These are phyloP conservation scores for Aspidiotus destructor DNA, from an alignment of 2,888 invertebrate genomes.

Conservation along the genomic window DNA sequence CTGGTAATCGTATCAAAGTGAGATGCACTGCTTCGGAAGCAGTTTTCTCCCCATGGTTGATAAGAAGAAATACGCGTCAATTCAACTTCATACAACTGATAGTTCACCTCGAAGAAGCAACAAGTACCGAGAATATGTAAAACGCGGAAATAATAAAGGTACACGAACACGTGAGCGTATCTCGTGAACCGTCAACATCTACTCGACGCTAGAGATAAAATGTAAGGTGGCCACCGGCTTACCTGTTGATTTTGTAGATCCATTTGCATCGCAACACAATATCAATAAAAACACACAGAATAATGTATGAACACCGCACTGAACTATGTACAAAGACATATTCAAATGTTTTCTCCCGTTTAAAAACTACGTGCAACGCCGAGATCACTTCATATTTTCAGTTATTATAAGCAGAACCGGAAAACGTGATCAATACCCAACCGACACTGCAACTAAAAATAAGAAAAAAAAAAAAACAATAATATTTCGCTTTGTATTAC, in stretches of 20 bases:
- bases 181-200: too few relatives aligned
- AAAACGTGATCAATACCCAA: not conserved
- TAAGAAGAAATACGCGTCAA: too few relatives aligned
- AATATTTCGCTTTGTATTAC: too few relatives aligned
- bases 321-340: conserved; percentile 33
- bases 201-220: too few relatives aligned
- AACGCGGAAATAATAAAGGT: too few relatives aligned
- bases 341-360: conserved; percentile 24
- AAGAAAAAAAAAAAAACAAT: not conserved
- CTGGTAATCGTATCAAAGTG: too few relatives aligned
- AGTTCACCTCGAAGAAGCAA: too few relatives aligned
- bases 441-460: conserved; percentile 1
- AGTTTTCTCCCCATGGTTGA: too few relatives aligned
- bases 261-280: conserved; percentile 25
- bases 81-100: too few relatives aligned
- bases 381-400: conserved; percentile 30
- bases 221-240: not conserved
- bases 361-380: conserved; percentile 10
- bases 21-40: too few relatives aligned
- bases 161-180: too few relatives aligned
- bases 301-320: conserved; percentile 29
- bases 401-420: conserved; percentile 3
- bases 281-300: conserved; percentile 27
- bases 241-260: conserved; percentile 30
- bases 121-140: too few relatives aligned